These are phyloP conservation scores for Craterocephalus amniculus DNA, from an alignment of 2,797 vertebrate genomes.

Conservation along the genomic window DNA sequence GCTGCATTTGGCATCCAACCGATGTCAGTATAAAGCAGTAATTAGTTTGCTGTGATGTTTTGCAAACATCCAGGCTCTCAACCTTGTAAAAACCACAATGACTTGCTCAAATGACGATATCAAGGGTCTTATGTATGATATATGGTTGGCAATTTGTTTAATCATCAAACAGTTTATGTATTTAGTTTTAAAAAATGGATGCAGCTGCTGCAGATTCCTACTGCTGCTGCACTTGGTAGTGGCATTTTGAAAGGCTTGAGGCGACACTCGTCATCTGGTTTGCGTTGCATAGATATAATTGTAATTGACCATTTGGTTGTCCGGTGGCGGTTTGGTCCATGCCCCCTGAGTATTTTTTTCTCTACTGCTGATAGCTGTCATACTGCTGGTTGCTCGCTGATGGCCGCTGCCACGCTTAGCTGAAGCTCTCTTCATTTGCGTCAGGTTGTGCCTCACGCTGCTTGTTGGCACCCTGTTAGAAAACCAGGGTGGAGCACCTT, in stretches of 20 bases:
- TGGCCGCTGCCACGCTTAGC: constrained; percentile 21
- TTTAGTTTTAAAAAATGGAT: neutral
- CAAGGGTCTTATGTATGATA: too few species aligned
- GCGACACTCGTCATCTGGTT: neutral
- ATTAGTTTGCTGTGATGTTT: constrained; percentile 11
- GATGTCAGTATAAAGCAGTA: constrained; percentile 20
- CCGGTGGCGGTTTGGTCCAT: neutral
- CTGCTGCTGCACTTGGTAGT: neutral
- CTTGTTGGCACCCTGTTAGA: constrained; percentile 42
- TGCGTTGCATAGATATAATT: neutral
- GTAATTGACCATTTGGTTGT: neutral
- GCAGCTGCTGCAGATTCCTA: neutral
- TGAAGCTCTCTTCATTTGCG: constrained; percentile 29
- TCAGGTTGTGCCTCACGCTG: constrained; percentile 36
- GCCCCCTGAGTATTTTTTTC: neutral
- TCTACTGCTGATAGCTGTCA: constrained; percentile 20
- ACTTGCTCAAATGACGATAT: neutral
- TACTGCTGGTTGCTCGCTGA: constrained; percentile 7
- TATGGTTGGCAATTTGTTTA: neutral
- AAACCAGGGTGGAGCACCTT: constrained; percentile 74
- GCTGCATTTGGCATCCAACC: neutral
- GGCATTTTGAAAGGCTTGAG: constrained; percentile 17
- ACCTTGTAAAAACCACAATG: neutral
- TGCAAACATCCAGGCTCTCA: neutral
- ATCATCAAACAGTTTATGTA: neutral